A percentile compares a stretch with the other conserved stretches of the same genome.
phyloP scores from a whole-genome alignment of 2,113 vertebrate species.

The Oreocharis arfaki region DNA sequence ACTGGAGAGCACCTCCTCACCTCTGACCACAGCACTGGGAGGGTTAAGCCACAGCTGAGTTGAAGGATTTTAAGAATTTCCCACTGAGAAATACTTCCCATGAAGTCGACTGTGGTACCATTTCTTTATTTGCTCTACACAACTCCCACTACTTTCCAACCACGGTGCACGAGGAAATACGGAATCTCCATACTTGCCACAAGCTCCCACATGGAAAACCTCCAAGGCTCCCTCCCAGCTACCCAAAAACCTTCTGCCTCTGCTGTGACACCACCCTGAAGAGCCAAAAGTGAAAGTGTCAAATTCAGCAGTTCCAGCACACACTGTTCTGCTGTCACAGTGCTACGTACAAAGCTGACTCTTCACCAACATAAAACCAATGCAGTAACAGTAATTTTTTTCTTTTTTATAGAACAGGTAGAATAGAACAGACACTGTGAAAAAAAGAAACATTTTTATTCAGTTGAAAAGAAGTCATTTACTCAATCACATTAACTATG shows the following conservation, averaged over 20 bases:
- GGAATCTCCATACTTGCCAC: not conserved
- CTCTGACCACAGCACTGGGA: fast-evolving
- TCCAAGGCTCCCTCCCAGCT: not conserved
- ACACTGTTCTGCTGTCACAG: not conserved
- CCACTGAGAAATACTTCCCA: not conserved
- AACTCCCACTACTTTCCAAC: not conserved
- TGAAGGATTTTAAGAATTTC: not conserved
- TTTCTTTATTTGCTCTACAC: not conserved
- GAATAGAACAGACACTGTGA: conserved; percentile 60
- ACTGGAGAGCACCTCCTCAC: not conserved
- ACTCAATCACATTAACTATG: conserved; percentile 61
- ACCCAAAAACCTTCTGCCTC: not conserved
- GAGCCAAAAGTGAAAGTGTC: not conserved
- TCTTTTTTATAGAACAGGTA: not conserved
- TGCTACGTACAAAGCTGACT: not conserved
- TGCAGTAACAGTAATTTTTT: not conserved
- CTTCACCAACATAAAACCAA: not conserved
- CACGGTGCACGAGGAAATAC: fast-evolving
- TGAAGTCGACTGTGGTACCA: not conserved
- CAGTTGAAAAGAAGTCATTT: conserved; percentile 64
- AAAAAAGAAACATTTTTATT: conserved; percentile 52
- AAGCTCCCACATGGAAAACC: not conserved
- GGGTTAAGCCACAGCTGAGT: not conserved
- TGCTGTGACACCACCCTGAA: not conserved
- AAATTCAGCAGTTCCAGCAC: not conserved